Conservation (phyloP, 2,113 vertebrate genomes). For the Saguinus midas region DNA sequence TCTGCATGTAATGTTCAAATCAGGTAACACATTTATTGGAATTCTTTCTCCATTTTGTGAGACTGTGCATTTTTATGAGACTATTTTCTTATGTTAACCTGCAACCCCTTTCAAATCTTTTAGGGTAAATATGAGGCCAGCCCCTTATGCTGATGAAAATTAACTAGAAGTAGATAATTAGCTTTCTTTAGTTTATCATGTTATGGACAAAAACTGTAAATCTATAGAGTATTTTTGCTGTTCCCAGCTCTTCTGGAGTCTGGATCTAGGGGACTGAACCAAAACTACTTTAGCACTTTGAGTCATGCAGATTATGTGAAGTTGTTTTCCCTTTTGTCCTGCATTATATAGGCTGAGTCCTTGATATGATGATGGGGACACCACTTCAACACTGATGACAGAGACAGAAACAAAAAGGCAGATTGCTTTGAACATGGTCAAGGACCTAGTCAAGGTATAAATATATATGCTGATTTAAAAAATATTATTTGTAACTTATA, state of each 20-base stretch:
- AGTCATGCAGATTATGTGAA: not conserved
- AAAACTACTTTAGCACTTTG: not conserved
- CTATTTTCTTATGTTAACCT: not conserved
- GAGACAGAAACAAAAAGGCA: not conserved
- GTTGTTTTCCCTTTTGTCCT: not conserved
- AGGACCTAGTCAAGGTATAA: not conserved
- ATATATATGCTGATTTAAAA: not conserved
- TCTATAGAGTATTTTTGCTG: not conserved
- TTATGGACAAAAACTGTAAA: not conserved
- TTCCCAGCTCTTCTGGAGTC: not conserved
- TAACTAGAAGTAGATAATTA: not conserved
- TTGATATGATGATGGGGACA: fast-evolving
- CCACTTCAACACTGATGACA: not conserved
- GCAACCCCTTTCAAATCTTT: not conserved
- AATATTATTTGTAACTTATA: not conserved
- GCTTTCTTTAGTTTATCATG: not conserved
- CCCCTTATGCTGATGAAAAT: not conserved
- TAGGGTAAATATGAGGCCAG: not conserved
- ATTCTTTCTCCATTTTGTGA: not conserved
- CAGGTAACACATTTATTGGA: not conserved
- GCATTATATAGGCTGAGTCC: not conserved
- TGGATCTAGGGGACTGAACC: not conserved
- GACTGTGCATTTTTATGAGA: not conserved
- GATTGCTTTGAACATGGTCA: not conserved
- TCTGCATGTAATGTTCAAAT: not conserved